Conservation (phyloP, 2,888 invertebrate genomes). For the Drosophila pegasa region DNA sequence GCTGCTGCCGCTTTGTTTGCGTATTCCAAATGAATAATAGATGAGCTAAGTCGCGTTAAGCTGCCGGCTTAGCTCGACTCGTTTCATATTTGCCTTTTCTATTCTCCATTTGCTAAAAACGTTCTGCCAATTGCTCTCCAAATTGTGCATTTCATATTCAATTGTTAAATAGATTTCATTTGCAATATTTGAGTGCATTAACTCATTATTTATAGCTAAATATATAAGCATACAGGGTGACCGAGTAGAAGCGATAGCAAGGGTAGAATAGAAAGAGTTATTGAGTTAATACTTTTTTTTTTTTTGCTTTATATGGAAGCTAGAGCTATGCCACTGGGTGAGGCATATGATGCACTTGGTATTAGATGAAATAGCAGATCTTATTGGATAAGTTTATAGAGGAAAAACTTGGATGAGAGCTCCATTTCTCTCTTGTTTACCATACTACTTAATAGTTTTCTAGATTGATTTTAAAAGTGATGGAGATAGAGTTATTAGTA, state of each 20-base stretch:
- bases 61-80: conserved; percentile 3
- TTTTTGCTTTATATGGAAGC: neutral
- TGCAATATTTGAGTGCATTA: neutral
- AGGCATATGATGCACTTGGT: neutral
- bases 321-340: neutral
- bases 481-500: too few relatives aligned
- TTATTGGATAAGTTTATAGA: too few relatives aligned
- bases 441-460: too few relatives aligned
- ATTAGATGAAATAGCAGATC: neutral
- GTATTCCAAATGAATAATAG: conserved; percentile 8
- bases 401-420: too few relatives aligned
- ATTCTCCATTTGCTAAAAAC: neutral
- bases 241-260: neutral
- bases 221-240: neutral
- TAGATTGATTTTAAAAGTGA: too few relatives aligned
- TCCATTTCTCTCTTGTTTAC: too few relatives aligned
- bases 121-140: neutral
- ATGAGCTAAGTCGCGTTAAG: conserved; percentile 9
- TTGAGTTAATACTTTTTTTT: too few relatives aligned
- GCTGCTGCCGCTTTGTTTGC: neutral
- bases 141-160: neutral
- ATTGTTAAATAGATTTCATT: neutral
- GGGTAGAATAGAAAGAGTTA: neutral
- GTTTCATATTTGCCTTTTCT: neutral
- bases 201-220: neutral